Conservation (phyloP, 2,888 invertebrate species). For the Agrypnus murinus region DNA sequence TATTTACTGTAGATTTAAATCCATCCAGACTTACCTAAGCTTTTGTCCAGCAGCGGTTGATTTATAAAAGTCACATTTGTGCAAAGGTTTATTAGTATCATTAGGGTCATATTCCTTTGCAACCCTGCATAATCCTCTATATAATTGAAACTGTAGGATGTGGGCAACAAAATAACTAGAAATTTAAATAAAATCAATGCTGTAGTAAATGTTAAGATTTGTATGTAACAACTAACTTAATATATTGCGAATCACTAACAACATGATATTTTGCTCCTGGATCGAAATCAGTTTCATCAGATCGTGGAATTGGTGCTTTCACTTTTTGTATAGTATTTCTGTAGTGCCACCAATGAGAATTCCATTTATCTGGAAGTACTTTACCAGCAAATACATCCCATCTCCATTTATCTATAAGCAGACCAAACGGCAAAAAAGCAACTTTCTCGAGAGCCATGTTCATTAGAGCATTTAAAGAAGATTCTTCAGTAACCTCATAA, state of each 20-base stretch:
- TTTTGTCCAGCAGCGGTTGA: conserved; percentile 67
- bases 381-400: conserved; percentile 74
- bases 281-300: conserved; percentile 70
- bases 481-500: conserved; percentile 66
- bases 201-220: not conserved
- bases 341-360: conserved; percentile 69
- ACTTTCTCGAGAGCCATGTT: conserved; percentile 71
- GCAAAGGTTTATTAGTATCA: conserved; percentile 62
- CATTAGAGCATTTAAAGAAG: conserved; percentile 71
- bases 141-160: conserved; percentile 87
- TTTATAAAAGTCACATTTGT: conserved; percentile 62
- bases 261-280: conserved; percentile 71
- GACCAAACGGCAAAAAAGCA: conserved; percentile 75
- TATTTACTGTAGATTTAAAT: too few species aligned
- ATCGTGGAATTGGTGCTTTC: conserved; percentile 68
- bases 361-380: conserved; percentile 68
- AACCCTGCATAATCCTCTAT: conserved; percentile 79
- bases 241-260: conserved; percentile 69
- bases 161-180: conserved; percentile 78
- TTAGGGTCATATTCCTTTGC: conserved; percentile 78
- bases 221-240: conserved; percentile 60
- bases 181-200: too few species aligned
- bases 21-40: conserved; percentile 74
- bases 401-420: conserved; percentile 75
- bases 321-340: conserved; percentile 70